Evolutionary conservation across 2,888 invertebrate species (phyloP).

Genomic region (Hybos culiciformis): DNA sequence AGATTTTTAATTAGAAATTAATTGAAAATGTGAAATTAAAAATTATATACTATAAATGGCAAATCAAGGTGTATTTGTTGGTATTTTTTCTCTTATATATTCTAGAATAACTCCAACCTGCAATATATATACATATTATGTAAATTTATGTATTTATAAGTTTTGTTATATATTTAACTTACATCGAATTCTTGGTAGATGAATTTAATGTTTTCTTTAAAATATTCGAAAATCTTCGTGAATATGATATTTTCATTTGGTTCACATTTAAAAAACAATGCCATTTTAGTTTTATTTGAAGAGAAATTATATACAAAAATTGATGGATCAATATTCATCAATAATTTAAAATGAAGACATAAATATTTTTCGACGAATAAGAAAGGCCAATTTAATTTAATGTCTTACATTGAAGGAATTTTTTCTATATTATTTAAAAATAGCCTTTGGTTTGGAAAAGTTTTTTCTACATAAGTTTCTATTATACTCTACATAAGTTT

Average conservation of each 20-base stretch:
- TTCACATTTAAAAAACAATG: neutral
- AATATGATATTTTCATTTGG: neutral
- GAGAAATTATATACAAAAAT: neutral
- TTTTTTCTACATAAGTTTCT: neutral
- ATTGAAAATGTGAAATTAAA: neutral
- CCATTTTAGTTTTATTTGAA: neutral
- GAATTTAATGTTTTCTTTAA: conserved; percentile 1
- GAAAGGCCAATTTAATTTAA: conserved; percentile 4
- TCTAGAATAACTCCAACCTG: neutral
- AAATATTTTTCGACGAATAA: conserved; percentile 1
- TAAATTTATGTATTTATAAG: too few relatives aligned
- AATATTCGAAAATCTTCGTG: neutral
- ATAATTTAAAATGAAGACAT: conserved; percentile 2
- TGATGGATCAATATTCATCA: conserved; percentile 1
- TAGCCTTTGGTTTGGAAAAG: neutral
- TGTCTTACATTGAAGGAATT: neutral
- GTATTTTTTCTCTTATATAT: neutral
- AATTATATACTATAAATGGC: neutral
- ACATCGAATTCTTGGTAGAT: neutral
- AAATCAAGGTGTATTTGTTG: conserved; percentile 2
- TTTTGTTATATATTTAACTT: too few relatives aligned
- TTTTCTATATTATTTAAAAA: conserved; percentile 5
- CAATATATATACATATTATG: neutral
- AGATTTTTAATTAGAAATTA: too few relatives aligned
- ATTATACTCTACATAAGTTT: neutral